Evolutionary conservation across 2,113 vertebrate genomes (phyloP).

Genomic region (Brachionichthys hirsutus): DNA sequence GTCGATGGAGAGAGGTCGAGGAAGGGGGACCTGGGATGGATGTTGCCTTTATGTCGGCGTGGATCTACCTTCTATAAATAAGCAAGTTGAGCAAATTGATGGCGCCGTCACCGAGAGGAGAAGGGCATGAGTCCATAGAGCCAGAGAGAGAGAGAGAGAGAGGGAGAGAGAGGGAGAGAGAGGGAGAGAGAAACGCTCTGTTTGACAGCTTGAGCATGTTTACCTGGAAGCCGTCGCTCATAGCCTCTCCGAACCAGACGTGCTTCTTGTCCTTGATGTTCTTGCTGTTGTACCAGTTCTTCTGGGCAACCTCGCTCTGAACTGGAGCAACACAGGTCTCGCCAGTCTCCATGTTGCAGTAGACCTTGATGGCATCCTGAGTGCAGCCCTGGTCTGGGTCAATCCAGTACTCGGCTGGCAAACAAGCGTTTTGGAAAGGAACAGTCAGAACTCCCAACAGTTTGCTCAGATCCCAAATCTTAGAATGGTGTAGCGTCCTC

Average conservation of each 20-base stretch:
- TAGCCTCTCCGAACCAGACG: conserved; percentile 94
- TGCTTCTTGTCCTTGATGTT: conserved; percentile 96
- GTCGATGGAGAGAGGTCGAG: background rate
- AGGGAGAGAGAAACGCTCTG: background rate
- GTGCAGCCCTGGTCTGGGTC: conserved; percentile 98
- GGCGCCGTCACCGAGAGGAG: no score
- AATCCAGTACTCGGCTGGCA: conserved; percentile 94
- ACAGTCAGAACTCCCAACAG: background rate
- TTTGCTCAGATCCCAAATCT: no score
- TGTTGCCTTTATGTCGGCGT: no score
- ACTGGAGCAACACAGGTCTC: conserved; percentile 89
- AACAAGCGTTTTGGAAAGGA: background rate
- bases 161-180: no score
- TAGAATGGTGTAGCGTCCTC: background rate
- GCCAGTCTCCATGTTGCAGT: conserved; percentile 97
- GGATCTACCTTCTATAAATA: no score
- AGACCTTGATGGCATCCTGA: conserved; percentile 97
- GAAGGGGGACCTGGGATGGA: background rate
- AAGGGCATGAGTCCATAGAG: no score
- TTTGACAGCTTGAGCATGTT: background rate
- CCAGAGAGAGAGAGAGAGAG: no score
- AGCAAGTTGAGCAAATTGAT: no score
- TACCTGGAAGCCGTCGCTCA: conserved; percentile 94
- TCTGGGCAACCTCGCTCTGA: conserved; percentile 80
- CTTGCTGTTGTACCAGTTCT: conserved; percentile 96